Base-by-base conservation (phyloP, 1,140 invertebrate species). In the Idris sp. region DNA sequence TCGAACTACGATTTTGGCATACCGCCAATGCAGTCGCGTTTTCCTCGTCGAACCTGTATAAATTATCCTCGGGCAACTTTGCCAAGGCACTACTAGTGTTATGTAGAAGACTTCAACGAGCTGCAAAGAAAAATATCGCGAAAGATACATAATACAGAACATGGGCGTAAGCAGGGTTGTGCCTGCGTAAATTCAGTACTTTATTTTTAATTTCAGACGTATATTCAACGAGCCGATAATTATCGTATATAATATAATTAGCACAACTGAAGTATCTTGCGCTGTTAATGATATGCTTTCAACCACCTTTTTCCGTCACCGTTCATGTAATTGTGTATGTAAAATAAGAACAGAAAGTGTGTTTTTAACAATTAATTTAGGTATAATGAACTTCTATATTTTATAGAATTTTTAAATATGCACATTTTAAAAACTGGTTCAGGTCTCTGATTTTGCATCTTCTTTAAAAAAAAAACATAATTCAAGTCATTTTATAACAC, bases 1-100 rank as follows among this genome's bases (percentile, higher is more conserved):
- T 67, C 53, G 71, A 74, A 74, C 54, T 61, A 49, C 48, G 41
- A 40, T 67, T 67, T 36, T 74, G 72, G 72, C 61, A 9, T 16
- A 2, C 25, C 35, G 62, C 72, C 72, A 74, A 51, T 33, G 62
- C 30, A 26, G 33, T 36, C 31, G n/a, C 33, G 61, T 36, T 41
- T 74, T 67, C 62, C 19, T 22, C 48, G 35, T 54, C 35, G 16
- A 33, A 33, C 38, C 54, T 62, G 54, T 61, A 74, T 74, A 74
- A 74, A 61, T 74, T 74, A 74, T 74, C 49, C 61, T 48, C 54
- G 15, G 38, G 54, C 71, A 62, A 74, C 53, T 74, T 67, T 74
- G 54, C 61, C 54, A 67, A 74, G 48, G 40, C 49, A 61, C 38
- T 49, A 16, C 25, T 58, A 46, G 51, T 65, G 69, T 59, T 73